Conservation (phyloP, 2,797 vertebrate genomes). For the Sciurus carolinensis region DNA sequence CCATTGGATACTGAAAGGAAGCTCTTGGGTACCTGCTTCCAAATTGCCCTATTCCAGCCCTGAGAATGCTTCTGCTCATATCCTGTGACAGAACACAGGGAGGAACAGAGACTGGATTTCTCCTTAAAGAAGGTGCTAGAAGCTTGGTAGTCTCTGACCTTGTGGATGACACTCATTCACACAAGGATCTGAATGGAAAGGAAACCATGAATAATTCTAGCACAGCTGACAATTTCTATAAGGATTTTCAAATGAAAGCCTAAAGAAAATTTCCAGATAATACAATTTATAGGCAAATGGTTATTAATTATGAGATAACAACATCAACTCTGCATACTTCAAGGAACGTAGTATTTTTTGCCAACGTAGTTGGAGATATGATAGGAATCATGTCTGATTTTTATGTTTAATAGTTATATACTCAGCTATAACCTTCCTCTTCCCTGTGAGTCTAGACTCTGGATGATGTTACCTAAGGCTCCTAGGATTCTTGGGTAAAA, state of each 20-base stretch:
- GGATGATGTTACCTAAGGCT: background rate
- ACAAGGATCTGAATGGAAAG: background rate
- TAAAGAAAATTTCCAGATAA: background rate
- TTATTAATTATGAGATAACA: background rate
- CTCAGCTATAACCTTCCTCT: background rate
- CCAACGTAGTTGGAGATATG: background rate
- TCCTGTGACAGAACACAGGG: background rate
- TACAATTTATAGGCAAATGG: background rate
- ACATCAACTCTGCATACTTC: background rate
- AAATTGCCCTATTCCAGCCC: background rate
- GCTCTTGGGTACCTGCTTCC: background rate
- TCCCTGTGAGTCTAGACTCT: background rate
- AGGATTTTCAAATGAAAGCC: background rate
- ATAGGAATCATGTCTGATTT: background rate
- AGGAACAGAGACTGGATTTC: background rate
- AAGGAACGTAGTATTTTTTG: background rate
- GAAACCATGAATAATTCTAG: background rate
- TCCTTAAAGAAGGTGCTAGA: background rate
- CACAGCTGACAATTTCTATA: background rate
- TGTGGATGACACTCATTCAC: background rate
- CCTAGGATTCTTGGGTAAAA: background rate
- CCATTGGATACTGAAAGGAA: background rate
- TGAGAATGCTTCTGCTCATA: background rate
- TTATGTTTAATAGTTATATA: background rate
- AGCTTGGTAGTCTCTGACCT: background rate